Evolutionary conservation across 2,797 vertebrate species (phyloP), one percentile per base, ranked within the genome.

Genomic region (Eulemur coronatus): DNA sequence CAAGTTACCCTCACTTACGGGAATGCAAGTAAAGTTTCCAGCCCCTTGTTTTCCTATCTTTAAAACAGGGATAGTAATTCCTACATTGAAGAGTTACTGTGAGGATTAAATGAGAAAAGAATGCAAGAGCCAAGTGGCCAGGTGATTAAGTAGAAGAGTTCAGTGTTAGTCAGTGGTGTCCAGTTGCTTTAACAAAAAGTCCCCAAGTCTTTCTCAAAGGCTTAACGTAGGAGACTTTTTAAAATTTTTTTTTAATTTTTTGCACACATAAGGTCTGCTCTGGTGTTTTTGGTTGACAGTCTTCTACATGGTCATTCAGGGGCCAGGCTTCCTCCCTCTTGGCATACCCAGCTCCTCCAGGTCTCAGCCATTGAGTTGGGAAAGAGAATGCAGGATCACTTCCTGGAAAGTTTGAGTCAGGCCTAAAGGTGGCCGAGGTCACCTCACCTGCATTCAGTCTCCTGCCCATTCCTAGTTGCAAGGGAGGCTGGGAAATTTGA

Each of bases 41-140:
- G 69, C 8, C 48, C 38, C 17, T 1, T 48, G 52, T 91, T 65
- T 91, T 89, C n/a, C 85, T 73, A 46, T 91, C 82, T 92, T 79
- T 89, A 52, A 88, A 84, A 70, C 52, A 78, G 28, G 24, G 28
- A 30, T 61, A 76, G 43, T 87, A 48, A 17, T 41, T 80, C 41
- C 69, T 80, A 48, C 20, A 3, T 80, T 15, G 11, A 33, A 70
- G 11, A 50, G 67, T 80, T 80, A 48, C 26, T 59, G 11, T 67
- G 69, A 94, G n/a, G 38, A 82, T 59, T 46, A 80, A 69, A 82
- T 86, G 46, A 96, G 43, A 76, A 95, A 86, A 38, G 46, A 26
- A 70, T 10, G 8, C 30, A 12, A 80, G 30, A 6, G 5, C 84
- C 78, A 84, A 63, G 30, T 43, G 6, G 7, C 87, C 73, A 70